These are phyloP conservation scores for Lithophane leautieri DNA, from an alignment of 2,888 invertebrate genomes.

Conservation along the genomic window DNA sequence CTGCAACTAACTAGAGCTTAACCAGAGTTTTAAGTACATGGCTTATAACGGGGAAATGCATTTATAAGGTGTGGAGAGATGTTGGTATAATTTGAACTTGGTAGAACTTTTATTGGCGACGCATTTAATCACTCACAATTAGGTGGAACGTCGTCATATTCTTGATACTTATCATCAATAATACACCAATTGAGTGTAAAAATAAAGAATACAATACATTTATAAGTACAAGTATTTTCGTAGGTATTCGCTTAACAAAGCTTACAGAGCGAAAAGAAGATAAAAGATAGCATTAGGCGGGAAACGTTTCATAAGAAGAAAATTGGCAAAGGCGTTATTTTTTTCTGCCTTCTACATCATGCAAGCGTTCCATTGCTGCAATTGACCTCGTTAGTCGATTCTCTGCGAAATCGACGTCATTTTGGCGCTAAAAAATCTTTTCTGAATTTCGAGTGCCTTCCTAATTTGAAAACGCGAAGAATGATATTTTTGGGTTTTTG, in stretches of 20 bases:
- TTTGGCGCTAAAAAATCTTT: conserved; percentile 36
- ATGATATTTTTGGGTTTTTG: not conserved
- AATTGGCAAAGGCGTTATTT: conserved; percentile 55
- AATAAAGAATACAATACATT: not conserved
- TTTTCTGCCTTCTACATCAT: conserved; percentile 51
- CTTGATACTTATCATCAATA: not conserved
- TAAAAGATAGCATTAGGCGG: conserved; percentile 54
- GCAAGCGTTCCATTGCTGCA: conserved; percentile 52
- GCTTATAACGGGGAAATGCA: conserved; percentile 35
- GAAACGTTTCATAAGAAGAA: conserved; percentile 46
- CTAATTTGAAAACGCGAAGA: conserved; percentile 26
- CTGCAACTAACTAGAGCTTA: conserved; percentile 45
- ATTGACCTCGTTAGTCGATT: conserved; percentile 58
- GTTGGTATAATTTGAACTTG: too few relatives aligned
- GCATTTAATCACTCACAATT: not conserved
- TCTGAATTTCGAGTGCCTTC: conserved; percentile 36
- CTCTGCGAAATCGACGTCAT: conserved; percentile 35
- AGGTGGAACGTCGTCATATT: not conserved
- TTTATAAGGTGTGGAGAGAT: not conserved
- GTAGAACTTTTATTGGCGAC: too few relatives aligned
- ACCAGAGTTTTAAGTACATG: conserved; percentile 58
- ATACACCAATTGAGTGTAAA: not conserved
- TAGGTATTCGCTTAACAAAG: conserved; percentile 18
- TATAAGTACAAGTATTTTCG: conserved; percentile 4
- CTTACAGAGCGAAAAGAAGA: conserved; percentile 40